These are phyloP conservation scores for Lobophora halterata DNA, from an alignment of 2,888 invertebrate species.

Conservation along the genomic window DNA sequence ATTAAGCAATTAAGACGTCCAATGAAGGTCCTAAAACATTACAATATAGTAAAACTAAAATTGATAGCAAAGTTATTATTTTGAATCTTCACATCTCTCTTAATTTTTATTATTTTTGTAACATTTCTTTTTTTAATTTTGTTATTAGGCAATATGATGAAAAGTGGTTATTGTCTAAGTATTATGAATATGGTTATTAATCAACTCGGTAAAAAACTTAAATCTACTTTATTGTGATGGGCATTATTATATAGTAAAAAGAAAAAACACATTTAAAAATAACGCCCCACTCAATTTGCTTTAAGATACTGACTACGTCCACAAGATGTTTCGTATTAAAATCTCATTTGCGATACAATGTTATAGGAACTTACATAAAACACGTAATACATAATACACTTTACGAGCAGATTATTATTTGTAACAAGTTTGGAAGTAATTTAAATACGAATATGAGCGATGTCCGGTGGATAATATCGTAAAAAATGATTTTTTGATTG, in stretches of 20 bases:
- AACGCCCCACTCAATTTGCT: background rate
- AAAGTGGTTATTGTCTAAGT: background rate
- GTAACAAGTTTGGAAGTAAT: conserved; percentile 62
- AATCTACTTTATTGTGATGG: too few relatives aligned
- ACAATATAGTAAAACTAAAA: too few relatives aligned
- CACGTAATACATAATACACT: conserved; percentile 23
- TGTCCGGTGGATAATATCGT: conserved; percentile 75
- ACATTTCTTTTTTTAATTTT: too few relatives aligned
- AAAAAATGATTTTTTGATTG: conserved; percentile 81
- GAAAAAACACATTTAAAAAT: too few relatives aligned
- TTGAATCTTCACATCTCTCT: too few relatives aligned
- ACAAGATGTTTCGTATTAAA: conserved; percentile 29
- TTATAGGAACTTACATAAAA: conserved; percentile 15
- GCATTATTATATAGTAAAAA: too few relatives aligned
- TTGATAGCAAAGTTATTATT: too few relatives aligned
- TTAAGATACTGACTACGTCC: conserved; percentile 12
- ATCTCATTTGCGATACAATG: conserved; percentile 30
- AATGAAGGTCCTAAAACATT: too few relatives aligned
- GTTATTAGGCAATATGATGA: too few relatives aligned
- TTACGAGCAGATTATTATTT: conserved; percentile 42
- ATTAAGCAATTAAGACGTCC: too few relatives aligned
- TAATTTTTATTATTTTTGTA: too few relatives aligned
- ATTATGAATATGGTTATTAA: background rate
- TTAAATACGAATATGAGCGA: conserved; percentile 65
- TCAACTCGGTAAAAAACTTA: too few relatives aligned